Evolutionary conservation across 1,140 invertebrate species (phyloP).

Genomic region (Euwallacea fornicatus): DNA sequence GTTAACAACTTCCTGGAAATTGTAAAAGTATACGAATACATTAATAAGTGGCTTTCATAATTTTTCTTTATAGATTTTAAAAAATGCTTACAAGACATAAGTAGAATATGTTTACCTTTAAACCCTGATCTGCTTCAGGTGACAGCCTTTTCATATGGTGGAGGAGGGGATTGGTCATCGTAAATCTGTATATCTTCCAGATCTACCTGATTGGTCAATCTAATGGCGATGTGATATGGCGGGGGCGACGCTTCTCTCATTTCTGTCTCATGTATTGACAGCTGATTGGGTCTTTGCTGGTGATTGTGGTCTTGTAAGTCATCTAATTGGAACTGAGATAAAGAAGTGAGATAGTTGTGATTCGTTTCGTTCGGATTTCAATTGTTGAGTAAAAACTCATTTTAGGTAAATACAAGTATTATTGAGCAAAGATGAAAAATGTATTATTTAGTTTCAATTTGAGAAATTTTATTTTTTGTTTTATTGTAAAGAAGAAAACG

Average conservation of each 20-base stretch:
- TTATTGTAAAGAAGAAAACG: too few relatives aligned
- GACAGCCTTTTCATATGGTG: conserved; percentile 66
- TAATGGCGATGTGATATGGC: conserved; percentile 69
- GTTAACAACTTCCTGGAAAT: not conserved
- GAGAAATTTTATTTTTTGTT: too few relatives aligned
- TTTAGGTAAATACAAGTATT: too few relatives aligned
- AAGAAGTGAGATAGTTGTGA: too few relatives aligned
- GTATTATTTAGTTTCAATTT: too few relatives aligned
- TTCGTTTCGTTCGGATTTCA: too few relatives aligned
- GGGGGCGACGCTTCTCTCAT: conserved; percentile 55
- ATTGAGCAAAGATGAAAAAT: too few relatives aligned
- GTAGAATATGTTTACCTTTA: not conserved
- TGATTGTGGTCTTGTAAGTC: not conserved
- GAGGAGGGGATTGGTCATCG: conserved; percentile 61
- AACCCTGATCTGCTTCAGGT: conserved; percentile 54
- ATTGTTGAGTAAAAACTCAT: too few relatives aligned
- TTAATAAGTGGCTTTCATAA: not conserved
- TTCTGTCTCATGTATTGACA: conserved; percentile 20
- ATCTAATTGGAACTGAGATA: conserved; percentile 7
- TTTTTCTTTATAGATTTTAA: too few relatives aligned
- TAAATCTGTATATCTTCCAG: conserved; percentile 50
- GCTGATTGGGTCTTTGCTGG: conserved; percentile 1
- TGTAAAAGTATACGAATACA: not conserved
- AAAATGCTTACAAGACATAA: not conserved
- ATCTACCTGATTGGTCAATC: conserved; percentile 58